Base-by-base conservation (phyloP, 1,140 invertebrate species). In the Nautilus pompilius region DNA sequence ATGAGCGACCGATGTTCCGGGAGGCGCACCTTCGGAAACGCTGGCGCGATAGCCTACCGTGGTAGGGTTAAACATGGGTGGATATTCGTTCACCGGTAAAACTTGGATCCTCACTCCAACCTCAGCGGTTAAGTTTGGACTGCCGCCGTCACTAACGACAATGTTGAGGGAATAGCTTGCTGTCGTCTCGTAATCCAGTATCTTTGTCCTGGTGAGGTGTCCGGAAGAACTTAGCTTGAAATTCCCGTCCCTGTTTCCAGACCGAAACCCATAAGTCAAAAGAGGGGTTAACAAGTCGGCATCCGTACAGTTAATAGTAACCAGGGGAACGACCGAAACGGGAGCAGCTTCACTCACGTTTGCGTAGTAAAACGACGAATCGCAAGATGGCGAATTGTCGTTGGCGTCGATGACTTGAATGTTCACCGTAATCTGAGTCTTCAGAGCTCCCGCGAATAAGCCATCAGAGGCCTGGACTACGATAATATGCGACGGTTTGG, bases 31-130 rank as follows among this genome's bases (percentile, higher is more conserved):
- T 59, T 75, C 73, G 17, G 57, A 33, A n/a, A 69, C 59, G 28
- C 58, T 48, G 2, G 55, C 59, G 8, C 66, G 55, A 26, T 53
- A 66, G 5, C 58, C n/a, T 13, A 49, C 56, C 15, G 58, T 15
- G 30, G 63, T 29, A 4, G 26, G 30, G n/a, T n/a, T n/a, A 36
- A 34, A 67, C 33, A 61, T 62, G 0, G 76, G 76, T n/a, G 67
- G 28, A 4, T 69, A 67, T 26, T 78, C 73, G 58, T 78, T 78
- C n/a, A 71, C 62, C 41, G 76, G 67, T n/a, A 65, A 46, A 8
- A 78, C 73, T 17, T 66, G 62, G 13, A 78, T 53, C 13, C 60
- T 66, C 8, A 76, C 49, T 13, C 57, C 58, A 26, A 63, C 62
- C 17, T 57, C 61, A 15, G 64, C 41, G n/a, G 62, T 63, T 41